Base-by-base conservation (phyloP, 2,113 vertebrate species). In the Formicarius rufipectus region DNA sequence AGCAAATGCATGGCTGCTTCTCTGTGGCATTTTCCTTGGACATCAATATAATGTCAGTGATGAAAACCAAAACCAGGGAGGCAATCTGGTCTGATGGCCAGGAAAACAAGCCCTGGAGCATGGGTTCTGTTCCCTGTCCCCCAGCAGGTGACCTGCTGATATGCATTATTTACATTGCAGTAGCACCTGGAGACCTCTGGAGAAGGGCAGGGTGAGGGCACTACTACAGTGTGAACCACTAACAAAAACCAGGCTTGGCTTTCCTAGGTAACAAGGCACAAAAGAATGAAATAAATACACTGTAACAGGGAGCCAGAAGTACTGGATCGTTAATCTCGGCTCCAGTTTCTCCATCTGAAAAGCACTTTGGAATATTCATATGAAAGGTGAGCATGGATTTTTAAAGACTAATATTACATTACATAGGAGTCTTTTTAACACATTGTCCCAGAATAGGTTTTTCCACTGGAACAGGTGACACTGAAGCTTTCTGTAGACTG, bases 181-280 rank as follows among this genome's bases (percentile, higher is more conserved):
- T 1, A 86, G 33, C 44, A 55, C 63, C 60, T 47, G 37, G 33
- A 75, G 35, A 42, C 44, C 86, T 67, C 52, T 22, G 15, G 49
- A 78, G 52, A 7, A 3, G 55, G 23, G 23, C 64, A 62, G 47
- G 14, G 9, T 22, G 3, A 28, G 33, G 30, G 2, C 28, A 60
- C 8, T 25, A 23, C 30, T 56, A 13, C 8, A 19, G 21, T 37
- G 55, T 12, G 31, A 91, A 21, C 52, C 0, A 0, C 21, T 25
- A 75, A 44, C 10, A 39, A 31, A 71, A 87, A 25, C 6, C 49
- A 79, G 77, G 25, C 39, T 84, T 55, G 20, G 30, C 50, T 17
- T 72, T 58, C 44, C 37, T 20, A 39, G 5, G 28, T 64, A 83
- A 67, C 1, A 7, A 68, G 16, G 31, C 12, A 81, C 4, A 42